Percentiles rank a stretch among this genome's conserved stretches.
phyloP scores from a whole-genome alignment of 2,888 invertebrate species.

The Tillus elongatus region DNA sequence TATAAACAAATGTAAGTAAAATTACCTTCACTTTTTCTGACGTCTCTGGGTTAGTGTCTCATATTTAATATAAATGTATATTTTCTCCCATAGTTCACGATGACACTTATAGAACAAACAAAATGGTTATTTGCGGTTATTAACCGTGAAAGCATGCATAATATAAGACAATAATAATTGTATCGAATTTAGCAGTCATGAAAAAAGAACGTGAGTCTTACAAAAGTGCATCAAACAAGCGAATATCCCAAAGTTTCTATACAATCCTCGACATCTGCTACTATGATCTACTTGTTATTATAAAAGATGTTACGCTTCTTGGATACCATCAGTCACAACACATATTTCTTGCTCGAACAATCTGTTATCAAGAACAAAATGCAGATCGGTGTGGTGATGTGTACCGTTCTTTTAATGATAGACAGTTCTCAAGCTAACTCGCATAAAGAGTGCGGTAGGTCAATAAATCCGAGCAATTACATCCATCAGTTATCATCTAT shows the following conservation, averaged over 20 bases:
- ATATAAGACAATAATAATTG: slow-evolving; percentile 3
- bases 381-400: not conserved
- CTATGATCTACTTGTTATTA: no score
- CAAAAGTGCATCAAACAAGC: no score
- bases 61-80: no score
- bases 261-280: no score
- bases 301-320: not conserved
- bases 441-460: slow-evolving; percentile 26
- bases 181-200: not conserved
- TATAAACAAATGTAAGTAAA: no score
- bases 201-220: not conserved
- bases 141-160: slow-evolving; percentile 1
- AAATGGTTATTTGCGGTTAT: no score
- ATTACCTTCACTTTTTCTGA: no score
- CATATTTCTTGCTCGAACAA: not conserved
- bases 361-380: no score
- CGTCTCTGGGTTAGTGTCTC: no score
- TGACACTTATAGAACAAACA: no score
- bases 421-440: not conserved
- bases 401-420: not conserved
- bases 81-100: no score
- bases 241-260: no score
- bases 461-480: slow-evolving; percentile 35
- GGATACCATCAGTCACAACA: not conserved
- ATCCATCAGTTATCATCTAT: slow-evolving; percentile 33